These are phyloP conservation scores for Mesembrinibis cayennensis DNA, from an alignment of 2,113 vertebrate species.

Conservation along the genomic window DNA sequence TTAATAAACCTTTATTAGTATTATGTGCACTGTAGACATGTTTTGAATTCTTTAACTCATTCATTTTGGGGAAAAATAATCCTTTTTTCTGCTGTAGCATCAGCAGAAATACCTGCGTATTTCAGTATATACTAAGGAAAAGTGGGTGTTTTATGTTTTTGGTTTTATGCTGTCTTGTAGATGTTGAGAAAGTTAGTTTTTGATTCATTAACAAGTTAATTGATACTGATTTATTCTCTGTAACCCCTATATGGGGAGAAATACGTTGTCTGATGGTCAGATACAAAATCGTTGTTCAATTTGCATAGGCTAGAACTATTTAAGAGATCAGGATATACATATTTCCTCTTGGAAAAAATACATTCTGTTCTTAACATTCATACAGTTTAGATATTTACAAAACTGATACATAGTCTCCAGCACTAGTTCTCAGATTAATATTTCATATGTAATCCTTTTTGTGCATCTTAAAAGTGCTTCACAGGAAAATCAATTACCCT, in stretches of 20 bases:
- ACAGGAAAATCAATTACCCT: not conserved
- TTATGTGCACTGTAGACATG: not conserved
- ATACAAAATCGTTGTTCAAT: not conserved
- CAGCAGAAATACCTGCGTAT: too few relatives aligned
- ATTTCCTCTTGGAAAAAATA: not conserved
- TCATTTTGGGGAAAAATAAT: too few relatives aligned
- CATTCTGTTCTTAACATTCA: not conserved
- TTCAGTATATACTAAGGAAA: too few relatives aligned
- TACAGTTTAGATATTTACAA: not conserved
- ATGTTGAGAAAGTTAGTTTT: not conserved
- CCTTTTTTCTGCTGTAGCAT: too few relatives aligned
- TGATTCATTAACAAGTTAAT: not conserved
- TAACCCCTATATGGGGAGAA: not conserved
- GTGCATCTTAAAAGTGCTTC: not conserved
- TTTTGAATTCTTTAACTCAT: not conserved
- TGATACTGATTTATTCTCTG: not conserved
- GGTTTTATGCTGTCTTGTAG: not conserved
- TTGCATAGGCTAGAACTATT: not conserved
- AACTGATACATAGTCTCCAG: not conserved
- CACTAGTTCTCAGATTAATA: not conserved
- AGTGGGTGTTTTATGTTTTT: not conserved
- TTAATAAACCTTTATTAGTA: not conserved
- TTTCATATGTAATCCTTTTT: not conserved
- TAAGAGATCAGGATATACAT: not conserved
- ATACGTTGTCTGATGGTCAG: not conserved